Evolutionary conservation across 2,888 invertebrate species (phyloP).

Genomic region (Aspidapion aeneum): DNA sequence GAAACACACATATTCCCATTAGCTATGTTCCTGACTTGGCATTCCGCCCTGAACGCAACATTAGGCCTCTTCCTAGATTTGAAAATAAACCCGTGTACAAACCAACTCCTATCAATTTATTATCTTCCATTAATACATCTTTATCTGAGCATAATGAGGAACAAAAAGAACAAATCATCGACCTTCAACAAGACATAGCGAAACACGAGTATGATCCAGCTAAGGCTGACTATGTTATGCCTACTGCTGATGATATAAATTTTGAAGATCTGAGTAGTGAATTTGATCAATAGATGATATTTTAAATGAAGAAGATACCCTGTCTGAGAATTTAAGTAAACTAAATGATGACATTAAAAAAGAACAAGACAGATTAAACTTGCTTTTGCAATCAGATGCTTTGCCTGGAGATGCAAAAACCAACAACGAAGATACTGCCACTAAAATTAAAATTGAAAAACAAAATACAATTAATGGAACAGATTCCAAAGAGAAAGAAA

Average conservation of each 20-base stretch:
- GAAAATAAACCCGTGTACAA: slow-evolving; percentile 43
- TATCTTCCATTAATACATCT: slow-evolving; percentile 38
- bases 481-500: slow-evolving; percentile 2
- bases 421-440: slow-evolving; percentile 26
- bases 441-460: slow-evolving; percentile 41
- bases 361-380: slow-evolving; percentile 22
- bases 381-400: slow-evolving; percentile 2
- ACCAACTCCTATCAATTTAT: slow-evolving; percentile 45
- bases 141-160: neutral
- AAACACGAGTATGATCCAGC: slow-evolving; percentile 38
- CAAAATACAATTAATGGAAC: slow-evolving; percentile 21
- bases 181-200: slow-evolving; percentile 36
- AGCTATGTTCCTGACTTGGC: slow-evolving; percentile 53
- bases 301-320: neutral
- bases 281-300: slow-evolving; percentile 41
- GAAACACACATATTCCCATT: slow-evolving; percentile 44
- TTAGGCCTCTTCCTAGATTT: slow-evolving; percentile 33
- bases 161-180: slow-evolving; percentile 31
- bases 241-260: slow-evolving; percentile 32
- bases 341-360: slow-evolving; percentile 25
- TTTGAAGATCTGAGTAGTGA: slow-evolving; percentile 45
- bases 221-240: slow-evolving; percentile 26
- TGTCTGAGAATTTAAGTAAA: slow-evolving; percentile 12
- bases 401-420: slow-evolving; percentile 30
- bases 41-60: slow-evolving; percentile 48